Evolutionary conservation across 2,888 invertebrate genomes (phyloP).

Genomic region (Chaitophorus viminalis): DNA sequence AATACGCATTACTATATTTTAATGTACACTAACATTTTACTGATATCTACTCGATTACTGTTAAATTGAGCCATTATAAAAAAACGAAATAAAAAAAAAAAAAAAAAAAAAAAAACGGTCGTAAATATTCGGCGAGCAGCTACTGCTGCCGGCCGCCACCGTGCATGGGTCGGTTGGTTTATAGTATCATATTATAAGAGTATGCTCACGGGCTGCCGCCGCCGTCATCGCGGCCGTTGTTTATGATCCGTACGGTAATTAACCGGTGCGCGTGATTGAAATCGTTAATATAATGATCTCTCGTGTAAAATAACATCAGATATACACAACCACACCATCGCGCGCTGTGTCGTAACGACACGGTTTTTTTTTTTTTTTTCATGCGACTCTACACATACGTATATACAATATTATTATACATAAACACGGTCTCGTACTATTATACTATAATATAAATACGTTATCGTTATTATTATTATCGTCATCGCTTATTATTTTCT

Average conservation of each 20-base stretch:
- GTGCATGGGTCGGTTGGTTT: background rate
- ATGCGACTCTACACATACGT: background rate
- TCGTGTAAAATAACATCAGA: constrained; percentile 51
- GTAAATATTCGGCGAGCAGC: constrained; percentile 57
- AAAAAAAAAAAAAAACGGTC: constrained; percentile 36
- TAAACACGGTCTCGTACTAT: background rate
- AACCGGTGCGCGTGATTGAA: constrained; percentile 57
- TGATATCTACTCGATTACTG: constrained; percentile 13
- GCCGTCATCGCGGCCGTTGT: constrained; percentile 25
- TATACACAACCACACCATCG: constrained; percentile 11
- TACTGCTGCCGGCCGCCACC: background rate
- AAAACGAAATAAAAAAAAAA: background rate
- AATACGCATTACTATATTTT: no score
- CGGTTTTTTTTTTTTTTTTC: constrained; percentile 4
- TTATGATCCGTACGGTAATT: constrained; percentile 57
- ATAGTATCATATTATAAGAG: constrained; percentile 9
- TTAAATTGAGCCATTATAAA: constrained; percentile 53
- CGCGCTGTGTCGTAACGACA: constrained; percentile 39
- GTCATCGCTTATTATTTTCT: no score
- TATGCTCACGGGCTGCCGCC: constrained; percentile 32
- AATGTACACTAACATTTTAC: background rate
- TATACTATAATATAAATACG: no score
- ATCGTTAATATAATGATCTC: constrained; percentile 51
- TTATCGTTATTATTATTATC: no score
- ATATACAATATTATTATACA: background rate